A percentile compares a stretch with the other conserved stretches of the same genome.
phyloP scores from a whole-genome alignment of 1,140 invertebrate species.

The Ceratoteleas bidentatus region DNA sequence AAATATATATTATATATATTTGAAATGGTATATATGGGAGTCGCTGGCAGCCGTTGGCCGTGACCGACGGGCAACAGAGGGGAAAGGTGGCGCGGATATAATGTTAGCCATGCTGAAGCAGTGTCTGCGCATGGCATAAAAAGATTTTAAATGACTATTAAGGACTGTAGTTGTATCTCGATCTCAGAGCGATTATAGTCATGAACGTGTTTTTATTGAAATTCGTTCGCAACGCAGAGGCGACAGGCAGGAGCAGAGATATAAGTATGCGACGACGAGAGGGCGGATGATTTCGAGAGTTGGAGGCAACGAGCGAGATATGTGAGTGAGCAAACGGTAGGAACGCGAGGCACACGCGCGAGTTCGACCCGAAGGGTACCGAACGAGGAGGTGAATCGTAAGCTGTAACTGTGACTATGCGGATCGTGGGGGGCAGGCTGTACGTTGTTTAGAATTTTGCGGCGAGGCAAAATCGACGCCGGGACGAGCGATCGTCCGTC shows the following conservation, averaged over 20 bases:
- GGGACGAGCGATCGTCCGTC: slow-evolving; percentile 10
- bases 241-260: slow-evolving; percentile 20
- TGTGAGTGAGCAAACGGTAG: slow-evolving; percentile 8
- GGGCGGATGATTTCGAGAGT: too few relatives aligned
- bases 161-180: slow-evolving; percentile 68
- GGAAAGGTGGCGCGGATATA: slow-evolving; percentile 21
- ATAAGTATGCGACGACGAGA: too few relatives aligned
- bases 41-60: slow-evolving; percentile 68
- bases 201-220: slow-evolving; percentile 55
- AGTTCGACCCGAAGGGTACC: slow-evolving; percentile 58
- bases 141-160: slow-evolving; percentile 53
- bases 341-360: slow-evolving; percentile 44
- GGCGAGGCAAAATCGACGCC: slow-evolving; percentile 13
- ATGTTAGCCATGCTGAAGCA: slow-evolving; percentile 42
- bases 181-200: slow-evolving; percentile 67
- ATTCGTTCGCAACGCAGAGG: slow-evolving; percentile 45
- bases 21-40: slow-evolving; percentile 75
- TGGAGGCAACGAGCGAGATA: too few relatives aligned
- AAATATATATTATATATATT: slow-evolving; percentile 71
- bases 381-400: slow-evolving; percentile 73
- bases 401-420: slow-evolving; percentile 81
- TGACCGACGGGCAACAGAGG: slow-evolving; percentile 25
- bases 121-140: slow-evolving; percentile 36
- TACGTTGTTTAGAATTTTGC: slow-evolving; percentile 63
- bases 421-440: slow-evolving; percentile 81